These are phyloP conservation scores for Tyto alba DNA, from an alignment of 2,113 vertebrate genomes.

Conservation along the genomic window DNA sequence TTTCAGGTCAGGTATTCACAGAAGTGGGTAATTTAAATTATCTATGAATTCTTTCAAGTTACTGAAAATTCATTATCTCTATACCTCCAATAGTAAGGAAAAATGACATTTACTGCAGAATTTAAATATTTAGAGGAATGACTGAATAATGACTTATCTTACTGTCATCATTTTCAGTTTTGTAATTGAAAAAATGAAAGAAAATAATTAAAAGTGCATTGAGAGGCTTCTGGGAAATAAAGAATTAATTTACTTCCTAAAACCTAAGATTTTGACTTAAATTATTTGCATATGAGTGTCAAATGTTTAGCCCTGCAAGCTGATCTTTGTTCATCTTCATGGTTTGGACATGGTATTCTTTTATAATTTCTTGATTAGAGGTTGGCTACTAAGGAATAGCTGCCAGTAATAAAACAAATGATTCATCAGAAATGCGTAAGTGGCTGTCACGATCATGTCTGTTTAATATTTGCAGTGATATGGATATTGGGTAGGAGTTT, in stretches of 20 bases:
- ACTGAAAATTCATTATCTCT: slow-evolving; percentile 48
- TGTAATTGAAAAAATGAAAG: slow-evolving; percentile 33
- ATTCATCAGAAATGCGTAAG: background rate
- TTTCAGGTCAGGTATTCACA: slow-evolving; percentile 33
- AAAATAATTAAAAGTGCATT: background rate
- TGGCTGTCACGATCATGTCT: background rate
- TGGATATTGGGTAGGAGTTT: background rate
- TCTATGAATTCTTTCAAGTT: slow-evolving; percentile 53
- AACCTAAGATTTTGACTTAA: background rate
- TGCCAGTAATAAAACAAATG: background rate
- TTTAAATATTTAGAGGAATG: slow-evolving; percentile 66
- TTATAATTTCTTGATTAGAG: background rate
- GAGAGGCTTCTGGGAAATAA: background rate
- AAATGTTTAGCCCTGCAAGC: background rate
- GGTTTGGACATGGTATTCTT: background rate
- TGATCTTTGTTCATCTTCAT: background rate
- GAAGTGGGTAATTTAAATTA: slow-evolving; percentile 60
- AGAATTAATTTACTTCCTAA: background rate
- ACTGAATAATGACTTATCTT: slow-evolving; percentile 42
- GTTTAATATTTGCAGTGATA: background rate
- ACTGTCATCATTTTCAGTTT: slow-evolving; percentile 38
- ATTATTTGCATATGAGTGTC: background rate
- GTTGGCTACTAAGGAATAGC: background rate
- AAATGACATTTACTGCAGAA: slow-evolving; percentile 57
- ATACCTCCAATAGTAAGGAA: slow-evolving; percentile 36